phyloP scores from a whole-genome alignment of 2,113 vertebrate genomes.

The Noctilio leporinus region DNA sequence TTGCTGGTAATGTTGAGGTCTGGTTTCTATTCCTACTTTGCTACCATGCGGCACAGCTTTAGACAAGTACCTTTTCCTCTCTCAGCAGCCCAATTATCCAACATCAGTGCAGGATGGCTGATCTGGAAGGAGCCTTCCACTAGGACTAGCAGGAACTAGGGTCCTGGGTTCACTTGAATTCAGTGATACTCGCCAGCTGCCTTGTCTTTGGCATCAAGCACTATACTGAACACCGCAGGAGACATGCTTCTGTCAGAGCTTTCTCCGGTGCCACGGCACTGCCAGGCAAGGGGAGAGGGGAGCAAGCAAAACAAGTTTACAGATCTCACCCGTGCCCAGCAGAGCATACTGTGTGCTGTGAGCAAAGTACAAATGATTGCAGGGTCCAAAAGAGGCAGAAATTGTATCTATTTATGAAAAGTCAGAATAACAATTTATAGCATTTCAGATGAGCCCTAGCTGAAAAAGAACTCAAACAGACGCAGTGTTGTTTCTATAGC shows the following conservation, averaged over 20 bases:
- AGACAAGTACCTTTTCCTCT: background rate
- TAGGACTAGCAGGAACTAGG: background rate
- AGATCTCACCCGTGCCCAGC: background rate
- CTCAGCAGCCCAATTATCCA: background rate
- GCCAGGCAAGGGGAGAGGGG: background rate
- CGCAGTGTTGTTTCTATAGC: background rate
- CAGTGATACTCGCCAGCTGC: background rate
- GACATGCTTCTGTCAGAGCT: background rate
- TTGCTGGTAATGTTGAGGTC: background rate
- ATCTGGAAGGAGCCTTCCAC: background rate
- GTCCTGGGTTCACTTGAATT: background rate
- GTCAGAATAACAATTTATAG: conserved; percentile 8
- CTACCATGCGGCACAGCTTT: background rate
- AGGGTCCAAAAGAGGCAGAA: conserved; percentile 17
- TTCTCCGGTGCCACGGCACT: background rate
- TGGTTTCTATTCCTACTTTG: background rate
- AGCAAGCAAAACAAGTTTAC: background rate
- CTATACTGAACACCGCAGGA: background rate
- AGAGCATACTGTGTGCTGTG: background rate
- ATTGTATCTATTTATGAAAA: conserved; percentile 49
- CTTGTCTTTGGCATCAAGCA: background rate
- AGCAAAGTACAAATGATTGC: conserved; percentile 53
- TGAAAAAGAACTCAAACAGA: conserved; percentile 15
- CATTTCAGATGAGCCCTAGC: conserved; percentile 29
- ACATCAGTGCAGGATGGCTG: background rate